Conservation (phyloP, 2,888 invertebrate genomes). For the Tachystola acroxantha region DNA sequence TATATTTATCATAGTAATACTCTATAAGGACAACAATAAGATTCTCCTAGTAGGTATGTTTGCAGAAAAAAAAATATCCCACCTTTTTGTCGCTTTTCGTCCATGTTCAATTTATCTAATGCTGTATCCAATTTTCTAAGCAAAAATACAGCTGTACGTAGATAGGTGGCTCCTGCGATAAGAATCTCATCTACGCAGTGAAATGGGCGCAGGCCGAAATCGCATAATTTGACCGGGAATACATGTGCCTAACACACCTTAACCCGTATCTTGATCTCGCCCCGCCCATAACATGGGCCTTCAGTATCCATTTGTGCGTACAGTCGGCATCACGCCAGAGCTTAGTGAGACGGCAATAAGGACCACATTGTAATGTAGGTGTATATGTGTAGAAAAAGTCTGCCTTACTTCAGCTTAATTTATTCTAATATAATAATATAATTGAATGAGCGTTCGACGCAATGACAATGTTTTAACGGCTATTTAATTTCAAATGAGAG, state of each 20-base stretch:
- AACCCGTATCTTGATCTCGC: slow-evolving; percentile 15
- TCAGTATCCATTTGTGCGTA: slow-evolving; percentile 9
- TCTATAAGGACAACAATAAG: too few relatives aligned
- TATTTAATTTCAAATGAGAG: slow-evolving; percentile 1
- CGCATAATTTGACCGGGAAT: slow-evolving; percentile 40
- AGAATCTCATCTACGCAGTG: slow-evolving; percentile 43
- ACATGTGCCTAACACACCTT: slow-evolving; percentile 24
- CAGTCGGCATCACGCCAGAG: too few relatives aligned
- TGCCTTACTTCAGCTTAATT: not conserved
- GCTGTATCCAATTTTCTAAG: slow-evolving; percentile 3
- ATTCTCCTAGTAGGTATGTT: too few relatives aligned
- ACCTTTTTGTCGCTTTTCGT: not conserved
- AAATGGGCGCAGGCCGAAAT: slow-evolving; percentile 27
- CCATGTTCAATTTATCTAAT: slow-evolving; percentile 5
- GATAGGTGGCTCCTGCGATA: slow-evolving; percentile 19
- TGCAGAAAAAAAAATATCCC: too few relatives aligned
- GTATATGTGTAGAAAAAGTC: too few relatives aligned
- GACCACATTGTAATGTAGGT: too few relatives aligned
- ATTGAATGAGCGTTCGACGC: too few relatives aligned
- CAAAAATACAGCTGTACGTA: not conserved
- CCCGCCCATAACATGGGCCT: slow-evolving; percentile 7
- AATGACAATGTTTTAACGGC: too few relatives aligned
- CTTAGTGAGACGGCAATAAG: too few relatives aligned
- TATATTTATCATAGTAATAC: too few relatives aligned
- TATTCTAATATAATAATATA: too few relatives aligned